Evolutionary conservation across 2,113 vertebrate genomes (phyloP).

Genomic region (Mustela lutreola): DNA sequence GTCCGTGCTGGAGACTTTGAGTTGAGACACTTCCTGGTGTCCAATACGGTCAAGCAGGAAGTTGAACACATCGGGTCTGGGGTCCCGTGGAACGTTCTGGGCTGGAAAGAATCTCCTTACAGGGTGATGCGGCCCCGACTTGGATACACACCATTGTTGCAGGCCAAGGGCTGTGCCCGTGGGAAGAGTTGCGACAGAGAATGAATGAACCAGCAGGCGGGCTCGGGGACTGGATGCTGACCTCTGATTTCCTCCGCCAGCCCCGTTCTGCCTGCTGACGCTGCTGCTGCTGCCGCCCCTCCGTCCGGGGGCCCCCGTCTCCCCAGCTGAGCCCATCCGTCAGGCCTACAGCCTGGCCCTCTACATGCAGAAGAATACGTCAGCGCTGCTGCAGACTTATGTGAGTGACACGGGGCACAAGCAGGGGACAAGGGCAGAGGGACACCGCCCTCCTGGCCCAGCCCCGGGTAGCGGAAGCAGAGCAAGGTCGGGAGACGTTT

Average conservation of each 20-base stretch:
- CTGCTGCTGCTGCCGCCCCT: slow-evolving; percentile 26
- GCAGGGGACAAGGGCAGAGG: not conserved
- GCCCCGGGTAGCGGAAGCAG: not conserved
- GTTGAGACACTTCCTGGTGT: not conserved
- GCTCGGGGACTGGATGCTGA: not conserved
- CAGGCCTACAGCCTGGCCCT: slow-evolving; percentile 81
- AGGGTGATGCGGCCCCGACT: not conserved
- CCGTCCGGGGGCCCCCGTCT: not conserved
- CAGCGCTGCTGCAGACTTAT: slow-evolving; percentile 72
- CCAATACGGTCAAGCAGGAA: not conserved
- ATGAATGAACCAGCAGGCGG: not conserved
- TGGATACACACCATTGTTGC: not conserved
- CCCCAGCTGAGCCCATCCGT: slow-evolving; percentile 64
- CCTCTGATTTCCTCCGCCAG: slow-evolving; percentile 63
- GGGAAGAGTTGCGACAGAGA: not conserved
- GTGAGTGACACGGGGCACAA: slow-evolving; percentile 55
- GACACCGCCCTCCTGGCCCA: not conserved
- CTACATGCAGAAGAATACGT: slow-evolving; percentile 77
- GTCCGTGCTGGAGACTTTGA: not conserved
- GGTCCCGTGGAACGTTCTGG: not conserved
- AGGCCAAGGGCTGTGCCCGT: not conserved
- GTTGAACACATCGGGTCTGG: not conserved
- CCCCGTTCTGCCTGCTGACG: slow-evolving; percentile 53
- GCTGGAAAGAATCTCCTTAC: not conserved
- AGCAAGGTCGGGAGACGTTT: not conserved